These are phyloP conservation scores for Cephus spinipes DNA, from an alignment of 2,888 invertebrate species.

Conservation along the genomic window DNA sequence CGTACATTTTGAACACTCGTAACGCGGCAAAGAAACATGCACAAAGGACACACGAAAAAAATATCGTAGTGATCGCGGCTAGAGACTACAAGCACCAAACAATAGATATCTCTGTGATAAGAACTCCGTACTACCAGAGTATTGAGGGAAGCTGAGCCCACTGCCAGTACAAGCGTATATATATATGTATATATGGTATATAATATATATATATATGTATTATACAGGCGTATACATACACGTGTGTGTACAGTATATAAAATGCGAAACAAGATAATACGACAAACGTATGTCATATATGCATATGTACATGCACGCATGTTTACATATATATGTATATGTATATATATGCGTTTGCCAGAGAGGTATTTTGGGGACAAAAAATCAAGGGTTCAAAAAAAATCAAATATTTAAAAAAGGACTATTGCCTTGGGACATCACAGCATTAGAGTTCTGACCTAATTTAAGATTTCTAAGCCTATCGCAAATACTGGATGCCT, in stretches of 20 bases:
- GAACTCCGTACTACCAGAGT: slow-evolving; percentile 58
- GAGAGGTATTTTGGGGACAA: too few species aligned
- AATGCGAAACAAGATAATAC: not conserved
- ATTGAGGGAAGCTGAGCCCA: slow-evolving; percentile 57
- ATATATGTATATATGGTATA: slow-evolving; percentile 17
- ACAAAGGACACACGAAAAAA: not conserved
- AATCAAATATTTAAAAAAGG: too few species aligned
- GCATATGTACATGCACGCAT: not conserved
- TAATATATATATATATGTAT: slow-evolving; percentile 23
- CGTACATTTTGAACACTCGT: not conserved
- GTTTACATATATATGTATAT: not conserved
- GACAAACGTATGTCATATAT: not conserved
- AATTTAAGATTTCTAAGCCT: too few species aligned
- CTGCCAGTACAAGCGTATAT: slow-evolving; percentile 56
- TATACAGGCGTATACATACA: not conserved
- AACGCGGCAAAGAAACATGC: not conserved
- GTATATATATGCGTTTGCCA: too few species aligned
- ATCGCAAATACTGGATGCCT: too few species aligned
- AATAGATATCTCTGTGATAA: slow-evolving; percentile 60
- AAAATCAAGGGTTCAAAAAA: too few species aligned
- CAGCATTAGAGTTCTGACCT: too few species aligned
- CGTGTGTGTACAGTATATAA: not conserved
- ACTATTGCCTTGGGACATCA: too few species aligned
- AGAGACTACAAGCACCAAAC: slow-evolving; percentile 48
- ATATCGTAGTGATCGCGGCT: slow-evolving; percentile 1